Evolutionary conservation across 1,140 invertebrate species (phyloP), one percentile per base, ranked within the genome.

Genomic region (Drosophila miranda): DNA sequence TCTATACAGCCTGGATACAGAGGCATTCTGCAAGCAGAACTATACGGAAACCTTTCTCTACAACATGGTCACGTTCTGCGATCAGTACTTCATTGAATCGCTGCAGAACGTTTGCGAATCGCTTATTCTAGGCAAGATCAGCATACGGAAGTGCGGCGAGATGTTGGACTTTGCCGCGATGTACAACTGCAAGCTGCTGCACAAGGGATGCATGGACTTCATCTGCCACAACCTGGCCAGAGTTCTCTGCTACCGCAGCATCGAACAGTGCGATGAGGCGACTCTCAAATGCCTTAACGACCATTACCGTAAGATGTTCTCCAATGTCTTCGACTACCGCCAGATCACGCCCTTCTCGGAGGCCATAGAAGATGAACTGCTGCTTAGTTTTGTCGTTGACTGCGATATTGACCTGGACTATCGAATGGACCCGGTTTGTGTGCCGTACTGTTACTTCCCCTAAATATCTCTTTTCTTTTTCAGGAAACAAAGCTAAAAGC

Each of bases 141-240:
- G 92, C 21, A 87, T 95, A 42, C 93, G 93, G 64, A 96, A 95
- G 91, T 94, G 92, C n/a, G 91, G 92, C 13, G 93, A 94, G 58
- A 90, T 96, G 61, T 74, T 95, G 2, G 92, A 94, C 66, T 93
- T 95, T 86, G 92, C 95, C 3, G 79, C 81, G 23, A 90, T 92
- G 42, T 94, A 93, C 75, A 94, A 95, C 86, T 93, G 94, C 42
- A 69, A 90, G 2, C 91, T 94, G 70, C 82, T 96, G 30, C 93
- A 93, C 75, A 57, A 76, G 2, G 92, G 92, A 26, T 94, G 93
- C 76, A 92, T 95, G 89, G 92, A 95, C 60, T 95, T 94, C 78
- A 93, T 95, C 23, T 92, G 91, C 54, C 90, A 94, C 38, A 96
- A 96, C 90, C 82, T 95, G 28, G 75, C 93, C 0, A 90, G 93